These are phyloP conservation scores for Drymodes brunneopygia DNA, from an alignment of 2,113 vertebrate species.

Conservation along the genomic window DNA sequence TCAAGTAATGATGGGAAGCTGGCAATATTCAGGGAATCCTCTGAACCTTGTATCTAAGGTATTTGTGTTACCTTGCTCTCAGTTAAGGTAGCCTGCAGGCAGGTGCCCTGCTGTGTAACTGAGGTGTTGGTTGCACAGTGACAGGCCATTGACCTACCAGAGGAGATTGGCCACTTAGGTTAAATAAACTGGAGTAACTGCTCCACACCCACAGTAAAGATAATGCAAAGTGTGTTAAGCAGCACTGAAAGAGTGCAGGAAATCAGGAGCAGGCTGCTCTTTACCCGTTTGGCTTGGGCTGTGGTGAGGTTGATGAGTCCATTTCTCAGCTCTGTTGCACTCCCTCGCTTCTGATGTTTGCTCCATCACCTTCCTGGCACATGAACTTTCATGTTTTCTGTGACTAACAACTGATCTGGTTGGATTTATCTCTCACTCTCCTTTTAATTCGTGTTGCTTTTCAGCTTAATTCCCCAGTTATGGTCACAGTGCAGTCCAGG, in stretches of 20 bases:
- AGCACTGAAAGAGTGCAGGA: neutral
- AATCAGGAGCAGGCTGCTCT: neutral
- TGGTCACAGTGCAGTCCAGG: neutral
- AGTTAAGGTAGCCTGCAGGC: neutral
- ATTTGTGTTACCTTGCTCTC: neutral
- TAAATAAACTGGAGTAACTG: neutral
- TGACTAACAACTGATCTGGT: neutral
- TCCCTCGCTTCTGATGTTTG: neutral
- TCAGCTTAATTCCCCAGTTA: neutral
- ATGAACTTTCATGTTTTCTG: accelerated
- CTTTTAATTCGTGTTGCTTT: neutral
- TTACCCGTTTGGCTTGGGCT: neutral
- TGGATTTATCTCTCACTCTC: neutral
- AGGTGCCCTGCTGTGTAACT: neutral
- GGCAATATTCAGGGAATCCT: neutral
- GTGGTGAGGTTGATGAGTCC: neutral
- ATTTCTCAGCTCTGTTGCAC: neutral
- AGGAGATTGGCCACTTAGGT: neutral
- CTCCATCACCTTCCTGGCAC: neutral
- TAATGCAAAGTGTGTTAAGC: accelerated
- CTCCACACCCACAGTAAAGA: neutral
- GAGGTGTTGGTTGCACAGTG: neutral
- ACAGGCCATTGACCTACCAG: neutral
- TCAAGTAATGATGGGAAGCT: neutral
- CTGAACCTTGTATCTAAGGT: neutral